These are phyloP conservation scores for Remorina albescens DNA, from an alignment of 2,797 vertebrate species.

Conservation along the genomic window DNA sequence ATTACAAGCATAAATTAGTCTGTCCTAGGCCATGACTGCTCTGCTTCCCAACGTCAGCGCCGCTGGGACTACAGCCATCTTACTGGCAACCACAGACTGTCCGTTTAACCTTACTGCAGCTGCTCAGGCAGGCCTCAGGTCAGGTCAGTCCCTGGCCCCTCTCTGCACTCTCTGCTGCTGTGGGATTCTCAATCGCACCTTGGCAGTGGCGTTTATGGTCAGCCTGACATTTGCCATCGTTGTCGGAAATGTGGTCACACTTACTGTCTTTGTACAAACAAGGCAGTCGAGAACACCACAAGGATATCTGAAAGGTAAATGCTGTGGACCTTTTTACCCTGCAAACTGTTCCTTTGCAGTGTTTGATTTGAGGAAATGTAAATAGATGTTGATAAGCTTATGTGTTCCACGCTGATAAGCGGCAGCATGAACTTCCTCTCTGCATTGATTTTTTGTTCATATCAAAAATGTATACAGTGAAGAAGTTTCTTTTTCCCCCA, in stretches of 20 bases:
- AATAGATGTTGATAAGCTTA: background rate
- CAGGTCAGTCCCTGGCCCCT: slow-evolving; percentile 67
- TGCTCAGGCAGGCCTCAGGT: slow-evolving; percentile 19
- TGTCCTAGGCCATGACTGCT: slow-evolving; percentile 71
- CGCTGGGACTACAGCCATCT: slow-evolving; percentile 48
- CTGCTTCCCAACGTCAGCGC: slow-evolving; percentile 66
- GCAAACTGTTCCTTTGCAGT: background rate
- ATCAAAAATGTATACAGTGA: background rate
- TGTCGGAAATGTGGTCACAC: slow-evolving; percentile 87
- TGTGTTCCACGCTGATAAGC: background rate
- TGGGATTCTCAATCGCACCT: slow-evolving; percentile 78
- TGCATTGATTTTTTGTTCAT: background rate
- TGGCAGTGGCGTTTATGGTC: slow-evolving; percentile 86
- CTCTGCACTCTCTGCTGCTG: slow-evolving; percentile 83
- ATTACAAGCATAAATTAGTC: slow-evolving; percentile 34
- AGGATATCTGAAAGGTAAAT: slow-evolving; percentile 87
- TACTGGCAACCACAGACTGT: slow-evolving; percentile 58
- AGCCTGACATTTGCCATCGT: slow-evolving; percentile 85
- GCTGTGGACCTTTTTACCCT: background rate
- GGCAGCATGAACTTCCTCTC: background rate
- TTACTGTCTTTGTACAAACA: slow-evolving; percentile 86
- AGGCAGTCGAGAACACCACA: slow-evolving; percentile 86
- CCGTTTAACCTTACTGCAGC: slow-evolving; percentile 71
- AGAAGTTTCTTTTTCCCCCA: background rate
- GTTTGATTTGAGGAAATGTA: background rate